A percentile compares a stretch with the other conserved stretches of the same genome.
Conservation (phyloP, 2,113 vertebrate genomes). For the Paratilapia polleni region DNA sequence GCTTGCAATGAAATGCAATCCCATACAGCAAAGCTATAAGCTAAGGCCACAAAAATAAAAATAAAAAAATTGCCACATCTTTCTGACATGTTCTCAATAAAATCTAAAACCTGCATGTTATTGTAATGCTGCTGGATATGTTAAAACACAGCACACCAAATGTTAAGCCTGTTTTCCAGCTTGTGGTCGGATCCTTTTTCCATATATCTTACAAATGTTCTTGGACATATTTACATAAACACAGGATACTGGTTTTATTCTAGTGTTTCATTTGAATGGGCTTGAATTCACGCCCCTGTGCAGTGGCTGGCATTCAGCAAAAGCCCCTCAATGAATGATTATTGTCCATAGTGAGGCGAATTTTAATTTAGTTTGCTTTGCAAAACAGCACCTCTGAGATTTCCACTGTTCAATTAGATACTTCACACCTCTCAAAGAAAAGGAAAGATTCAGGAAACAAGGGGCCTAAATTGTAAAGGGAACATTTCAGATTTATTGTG, state of each 20-base stretch:
- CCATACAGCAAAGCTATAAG: neutral
- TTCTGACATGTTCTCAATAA: neutral
- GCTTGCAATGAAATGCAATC: neutral
- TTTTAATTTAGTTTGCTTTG: slow-evolving; percentile 62
- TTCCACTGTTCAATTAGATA: slow-evolving; percentile 47
- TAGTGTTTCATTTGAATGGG: slow-evolving; percentile 26
- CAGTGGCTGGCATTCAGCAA: slow-evolving; percentile 23
- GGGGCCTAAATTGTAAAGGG: neutral
- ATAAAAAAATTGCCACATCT: neutral
- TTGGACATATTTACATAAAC: slow-evolving; percentile 6
- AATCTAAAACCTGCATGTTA: neutral
- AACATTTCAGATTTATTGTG: neutral
- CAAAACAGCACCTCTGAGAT: slow-evolving; percentile 44
- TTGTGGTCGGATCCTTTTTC: neutral
- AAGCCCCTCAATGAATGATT: slow-evolving; percentile 54
- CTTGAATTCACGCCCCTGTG: slow-evolving; percentile 19
- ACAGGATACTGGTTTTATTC: neutral
- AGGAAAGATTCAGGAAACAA: neutral
- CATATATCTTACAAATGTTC: neutral
- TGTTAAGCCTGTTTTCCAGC: slow-evolving; percentile 25
- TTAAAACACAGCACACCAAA: neutral
- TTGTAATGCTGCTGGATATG: neutral
- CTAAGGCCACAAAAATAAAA: neutral
- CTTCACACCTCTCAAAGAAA: slow-evolving; percentile 37
- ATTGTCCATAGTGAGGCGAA: slow-evolving; percentile 44